Evolutionary conservation across 1,140 invertebrate species (phyloP).

Genomic region (Bombus impatiens): DNA sequence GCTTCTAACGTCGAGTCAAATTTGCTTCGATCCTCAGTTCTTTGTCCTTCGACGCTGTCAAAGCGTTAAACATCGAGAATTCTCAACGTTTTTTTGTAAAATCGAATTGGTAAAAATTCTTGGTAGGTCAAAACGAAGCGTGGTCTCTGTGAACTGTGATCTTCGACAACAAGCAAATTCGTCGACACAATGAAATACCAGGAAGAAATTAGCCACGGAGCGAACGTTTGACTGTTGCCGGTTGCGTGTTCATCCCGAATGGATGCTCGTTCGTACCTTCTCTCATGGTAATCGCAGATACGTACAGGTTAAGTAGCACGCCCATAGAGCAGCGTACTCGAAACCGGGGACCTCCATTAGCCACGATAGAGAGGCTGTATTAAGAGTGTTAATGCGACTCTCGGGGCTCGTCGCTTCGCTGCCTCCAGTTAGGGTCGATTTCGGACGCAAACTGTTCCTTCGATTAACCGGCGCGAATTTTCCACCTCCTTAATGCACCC

Average conservation of each 20-base stretch:
- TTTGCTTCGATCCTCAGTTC: no score
- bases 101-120: no score
- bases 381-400: slow-evolving; percentile 73
- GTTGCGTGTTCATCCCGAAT: slow-evolving; percentile 48
- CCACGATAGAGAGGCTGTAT: slow-evolving; percentile 72
- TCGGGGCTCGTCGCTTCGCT: slow-evolving; percentile 55
- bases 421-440: slow-evolving; percentile 65
- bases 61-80: no score
- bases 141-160: no score
- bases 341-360: slow-evolving; percentile 75
- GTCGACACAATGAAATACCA: no score
- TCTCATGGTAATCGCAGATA: slow-evolving; percentile 74
- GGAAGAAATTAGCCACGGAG: slow-evolving; percentile 50
- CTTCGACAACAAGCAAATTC: no score
- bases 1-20: no score
- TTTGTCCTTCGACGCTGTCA: no score
- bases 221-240: slow-evolving; percentile 62
- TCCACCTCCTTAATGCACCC: background rate
- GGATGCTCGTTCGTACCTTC: slow-evolving; percentile 55
- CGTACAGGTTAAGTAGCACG: slow-evolving; percentile 70
- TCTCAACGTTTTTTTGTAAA: no score
- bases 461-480: slow-evolving; percentile 57
- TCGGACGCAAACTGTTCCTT: slow-evolving; percentile 63
- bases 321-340: slow-evolving; percentile 59
- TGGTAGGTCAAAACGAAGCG: no score